Evolutionary conservation across 2,797 vertebrate genomes (phyloP), one percentile per base, ranked within the genome.

Genomic region (Eidolon dupreanum): DNA sequence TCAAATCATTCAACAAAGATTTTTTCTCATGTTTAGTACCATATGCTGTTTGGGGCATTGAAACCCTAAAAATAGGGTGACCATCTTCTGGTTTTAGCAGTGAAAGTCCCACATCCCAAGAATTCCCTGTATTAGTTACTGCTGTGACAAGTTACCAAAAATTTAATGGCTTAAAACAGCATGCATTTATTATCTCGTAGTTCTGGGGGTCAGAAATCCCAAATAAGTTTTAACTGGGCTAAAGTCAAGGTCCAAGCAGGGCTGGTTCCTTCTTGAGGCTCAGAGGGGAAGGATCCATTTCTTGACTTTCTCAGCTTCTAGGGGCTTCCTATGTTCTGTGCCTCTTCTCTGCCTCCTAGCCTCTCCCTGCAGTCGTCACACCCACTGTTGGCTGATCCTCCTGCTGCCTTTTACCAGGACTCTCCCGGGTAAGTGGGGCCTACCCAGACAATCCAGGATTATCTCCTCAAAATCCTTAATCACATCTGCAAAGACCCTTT

Each of bases 91-190:
- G 46, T 88, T 89, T 93, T 78, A 74, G 33, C 26, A 61, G 11
- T 85, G 26, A 82, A 83, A 68, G n/a, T 66, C 15, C 26, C 9
- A 43, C 12, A 51, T 53, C 28, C 36, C 31, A 55, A 20, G 86
- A 95, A 93, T 38, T 19, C 10, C 49, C 13, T 73, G 2, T 65
- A 8, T 90, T 94, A 59, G 33, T 90, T 57, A 43, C 17, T 51
- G 31, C 38, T 93, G 9, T 93, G 83, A 84, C 46, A 94, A 81
- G 84, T 87, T 88, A 66, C 59, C 51, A 55, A 12, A 93, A 49
- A 87, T 90, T 59, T 88, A 88, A 20, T 73, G 66, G 7, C 28
- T 91, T 95, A 49, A 92, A 93, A 78, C 68, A 90, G 51, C 31
- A 59, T 41, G 38, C 20, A 68, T 74, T 49, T 93, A 28, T 88